Evolutionary conservation across 2,888 invertebrate species (phyloP), one percentile per base, ranked within the genome.

Genomic region (Molorchus minor): DNA sequence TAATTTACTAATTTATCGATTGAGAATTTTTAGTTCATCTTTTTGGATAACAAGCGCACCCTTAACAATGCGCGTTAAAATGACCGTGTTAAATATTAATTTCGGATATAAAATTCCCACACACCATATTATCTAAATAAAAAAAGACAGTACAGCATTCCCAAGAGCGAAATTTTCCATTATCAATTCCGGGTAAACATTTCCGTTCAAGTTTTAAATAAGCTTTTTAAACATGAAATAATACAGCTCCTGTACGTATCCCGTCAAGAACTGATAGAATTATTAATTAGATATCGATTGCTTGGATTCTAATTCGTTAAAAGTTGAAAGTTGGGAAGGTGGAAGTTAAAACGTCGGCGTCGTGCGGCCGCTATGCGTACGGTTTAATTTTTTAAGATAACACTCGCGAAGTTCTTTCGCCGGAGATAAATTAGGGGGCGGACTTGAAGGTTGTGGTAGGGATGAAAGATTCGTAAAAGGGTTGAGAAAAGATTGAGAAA

Each of bases 401-500:
- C 49, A 49, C 38, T 38, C 38, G 49, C 49, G 17, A 46, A 53
- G 58, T 51, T 52, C 53, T 53, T 53, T 46, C 46, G 52, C 33
- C 35, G 40, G 58, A 53, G 58, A 58, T 58, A 58, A 58, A 58
- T 58, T 58, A 58, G 53, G 41, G 40, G 58, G 58, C 53, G 53
- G 58, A 38, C 46, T 49, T 20, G 41, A 47, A 62, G 59, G 49
- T 36, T 44, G 61, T 57, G 58, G 61, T 54, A 49, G 41, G 54
- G 47, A 53, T 56, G 33, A 56, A 63, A 57, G 64, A 66, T 63
- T 65, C 58, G 46, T 47, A 63, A 68, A 68, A 67, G 68, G 68
- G 66, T 68, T 66, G 68, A 64, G 68, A 67, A 68, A 68, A 68
- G 68, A 68, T 68, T 66, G 61, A 65, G 65, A 68, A 68, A 67